Evolutionary conservation across 2,888 invertebrate species (phyloP), one percentile per base, ranked within the genome.

Genomic region (Heteromyza rotundicornis): DNA sequence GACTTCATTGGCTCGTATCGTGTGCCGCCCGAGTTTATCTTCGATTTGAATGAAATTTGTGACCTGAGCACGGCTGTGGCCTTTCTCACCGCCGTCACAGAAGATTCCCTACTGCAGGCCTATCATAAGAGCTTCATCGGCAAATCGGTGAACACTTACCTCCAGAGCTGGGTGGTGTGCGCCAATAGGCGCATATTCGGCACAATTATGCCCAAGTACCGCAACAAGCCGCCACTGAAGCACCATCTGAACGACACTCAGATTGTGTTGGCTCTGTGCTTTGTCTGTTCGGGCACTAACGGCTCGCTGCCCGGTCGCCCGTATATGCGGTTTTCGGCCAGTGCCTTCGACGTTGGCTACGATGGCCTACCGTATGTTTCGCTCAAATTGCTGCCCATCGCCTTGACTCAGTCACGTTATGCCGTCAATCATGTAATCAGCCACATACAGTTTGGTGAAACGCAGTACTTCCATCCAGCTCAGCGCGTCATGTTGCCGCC

Each of bases 211-310:
- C 76, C 78, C 1, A 71, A 70, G 20, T 77, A 77, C 61, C 69
- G 77, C 23, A 68, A 70, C 40, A 74, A 74, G 24, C 65, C 70
- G 10, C 70, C 75, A 0, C 59, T 79, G 1, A 72, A 71, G 22
- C 70, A 72, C 58, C 69, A 71, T 52, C 59, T 77, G 0, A 73
- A 76, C 56, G 75, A 77, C 59, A 69, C 70, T 0, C 76, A 78
- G 67, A 74, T 79, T 50, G 71, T 78, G 5, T 53, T 79, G 52
- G 73, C 70, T 1, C 58, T 79, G 0, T 77, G 78, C 44, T 72
- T 68, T 35, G 63, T 59, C 16, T 20, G 47, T 7, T 68, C 75
- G 1, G 73, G 71, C 0, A 70, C 70, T 10, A 77, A 77, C 60
- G 27, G 40, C 2, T 55, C 60, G 1, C 64, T 71, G 19, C 59